A percentile compares a stretch with the other conserved stretches of the same genome.
These are phyloP conservation scores for Ectemnius lituratus DNA, from an alignment of 2,888 invertebrate species.

Conservation along the genomic window DNA sequence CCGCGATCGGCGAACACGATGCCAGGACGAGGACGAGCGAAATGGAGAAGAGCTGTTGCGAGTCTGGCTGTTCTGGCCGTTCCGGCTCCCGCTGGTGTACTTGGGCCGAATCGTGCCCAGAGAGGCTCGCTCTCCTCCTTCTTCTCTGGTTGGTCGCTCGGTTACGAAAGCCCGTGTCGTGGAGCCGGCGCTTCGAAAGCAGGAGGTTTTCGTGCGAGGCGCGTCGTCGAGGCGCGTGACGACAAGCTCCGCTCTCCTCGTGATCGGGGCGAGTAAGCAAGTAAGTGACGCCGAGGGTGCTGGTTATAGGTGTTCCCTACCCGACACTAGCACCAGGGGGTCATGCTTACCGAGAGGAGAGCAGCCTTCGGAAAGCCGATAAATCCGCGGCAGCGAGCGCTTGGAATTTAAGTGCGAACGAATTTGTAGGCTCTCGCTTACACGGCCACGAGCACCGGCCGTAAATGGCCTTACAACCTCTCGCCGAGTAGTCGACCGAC, in stretches of 20 bases:
- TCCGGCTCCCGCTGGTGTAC: slow-evolving; percentile 30
- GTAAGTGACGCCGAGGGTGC: neutral
- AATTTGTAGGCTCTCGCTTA: slow-evolving; percentile 75
- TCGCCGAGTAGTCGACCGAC: slow-evolving; percentile 55
- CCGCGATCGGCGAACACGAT: slow-evolving; percentile 56
- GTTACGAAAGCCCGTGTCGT: too few species aligned
- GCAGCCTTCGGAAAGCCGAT: slow-evolving; percentile 46
- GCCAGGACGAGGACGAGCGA: slow-evolving; percentile 48
- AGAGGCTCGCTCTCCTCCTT: neutral
- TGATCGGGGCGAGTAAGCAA: neutral
- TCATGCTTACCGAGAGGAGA: slow-evolving; percentile 17
- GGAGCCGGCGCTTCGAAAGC: too few species aligned
- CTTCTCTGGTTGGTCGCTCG: too few species aligned
- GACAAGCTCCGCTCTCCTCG: slow-evolving; percentile 1
- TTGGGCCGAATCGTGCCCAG: slow-evolving; percentile 31
- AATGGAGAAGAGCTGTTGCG: slow-evolving; percentile 70
- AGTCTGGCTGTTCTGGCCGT: slow-evolving; percentile 32
- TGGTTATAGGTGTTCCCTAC: neutral
- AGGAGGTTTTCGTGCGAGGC: neutral
- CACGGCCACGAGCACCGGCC: slow-evolving; percentile 71
- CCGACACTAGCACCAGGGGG: slow-evolving; percentile 6
- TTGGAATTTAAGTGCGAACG: slow-evolving; percentile 76
- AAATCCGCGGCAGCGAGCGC: slow-evolving; percentile 40
- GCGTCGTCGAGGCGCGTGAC: neutral
- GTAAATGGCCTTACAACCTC: slow-evolving; percentile 75